phyloP scores from a whole-genome alignment of 2,797 vertebrate genomes.

The Pangasius krempfi region DNA sequence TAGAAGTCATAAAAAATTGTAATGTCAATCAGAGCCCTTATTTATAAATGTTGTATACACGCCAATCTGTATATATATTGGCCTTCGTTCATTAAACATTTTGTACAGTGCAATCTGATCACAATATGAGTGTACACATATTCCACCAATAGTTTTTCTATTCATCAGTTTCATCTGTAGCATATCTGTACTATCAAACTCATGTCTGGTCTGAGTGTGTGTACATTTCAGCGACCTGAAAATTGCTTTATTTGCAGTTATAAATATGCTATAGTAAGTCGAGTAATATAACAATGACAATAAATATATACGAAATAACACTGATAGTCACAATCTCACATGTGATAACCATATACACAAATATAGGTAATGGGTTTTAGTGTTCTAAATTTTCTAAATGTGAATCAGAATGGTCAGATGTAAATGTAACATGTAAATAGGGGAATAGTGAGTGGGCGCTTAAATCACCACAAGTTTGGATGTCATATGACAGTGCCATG shows the following conservation, averaged over 20 bases:
- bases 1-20: background rate
- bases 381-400: no score
- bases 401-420: no score
- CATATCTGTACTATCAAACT: no score
- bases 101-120: background rate
- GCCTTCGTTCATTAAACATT: background rate
- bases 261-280: background rate
- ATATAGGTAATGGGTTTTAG: background rate
- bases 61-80: background rate
- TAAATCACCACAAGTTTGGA: background rate
- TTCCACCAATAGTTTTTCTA: background rate
- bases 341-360: no score
- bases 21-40: background rate
- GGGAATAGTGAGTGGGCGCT: background rate
- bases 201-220: background rate
- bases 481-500: background rate
- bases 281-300: background rate
- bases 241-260: background rate
- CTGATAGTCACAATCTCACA: background rate
- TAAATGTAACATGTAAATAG: background rate
- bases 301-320: background rate
- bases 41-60: background rate
- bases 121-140: background rate
- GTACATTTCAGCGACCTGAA: background rate
- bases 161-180: background rate